Conservation (phyloP, 2,797 vertebrate species). For the Alca torda region DNA sequence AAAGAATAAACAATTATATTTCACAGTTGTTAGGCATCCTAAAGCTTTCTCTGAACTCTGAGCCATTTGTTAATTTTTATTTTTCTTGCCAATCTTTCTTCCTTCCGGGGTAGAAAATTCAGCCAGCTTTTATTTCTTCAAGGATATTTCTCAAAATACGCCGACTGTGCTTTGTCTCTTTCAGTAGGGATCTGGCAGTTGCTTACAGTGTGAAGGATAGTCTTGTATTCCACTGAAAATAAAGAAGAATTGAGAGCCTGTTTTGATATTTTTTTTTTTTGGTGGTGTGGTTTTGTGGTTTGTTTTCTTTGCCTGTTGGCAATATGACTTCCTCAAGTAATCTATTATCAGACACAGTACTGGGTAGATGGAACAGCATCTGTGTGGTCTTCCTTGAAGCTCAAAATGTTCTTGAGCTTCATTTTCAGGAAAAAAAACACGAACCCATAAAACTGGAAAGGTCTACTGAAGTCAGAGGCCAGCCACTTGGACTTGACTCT, state of each 20-base stretch:
- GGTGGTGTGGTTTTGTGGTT: background rate
- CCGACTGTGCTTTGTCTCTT: background rate
- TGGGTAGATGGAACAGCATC: background rate
- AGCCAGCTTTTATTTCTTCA: background rate
- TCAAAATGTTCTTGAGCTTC: background rate
- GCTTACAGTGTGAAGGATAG: background rate
- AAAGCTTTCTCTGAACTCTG: background rate
- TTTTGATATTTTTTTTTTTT: background rate
- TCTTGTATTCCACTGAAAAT: background rate
- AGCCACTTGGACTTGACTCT: background rate
- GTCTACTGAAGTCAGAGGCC: background rate
- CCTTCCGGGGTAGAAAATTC: background rate
- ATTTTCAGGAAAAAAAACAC: background rate
- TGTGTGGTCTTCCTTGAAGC: background rate
- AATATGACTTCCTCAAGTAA: background rate
- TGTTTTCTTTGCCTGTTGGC: background rate
- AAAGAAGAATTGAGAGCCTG: background rate
- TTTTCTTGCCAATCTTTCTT: background rate
- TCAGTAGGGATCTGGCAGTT: background rate
- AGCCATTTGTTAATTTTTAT: background rate
- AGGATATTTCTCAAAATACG: background rate
- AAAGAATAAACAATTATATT: background rate
- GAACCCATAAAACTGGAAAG: background rate
- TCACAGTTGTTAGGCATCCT: background rate
- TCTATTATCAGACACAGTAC: background rate